Conservation (phyloP, 2,797 vertebrate genomes). For the Tokudaia tokunoshimensis region DNA sequence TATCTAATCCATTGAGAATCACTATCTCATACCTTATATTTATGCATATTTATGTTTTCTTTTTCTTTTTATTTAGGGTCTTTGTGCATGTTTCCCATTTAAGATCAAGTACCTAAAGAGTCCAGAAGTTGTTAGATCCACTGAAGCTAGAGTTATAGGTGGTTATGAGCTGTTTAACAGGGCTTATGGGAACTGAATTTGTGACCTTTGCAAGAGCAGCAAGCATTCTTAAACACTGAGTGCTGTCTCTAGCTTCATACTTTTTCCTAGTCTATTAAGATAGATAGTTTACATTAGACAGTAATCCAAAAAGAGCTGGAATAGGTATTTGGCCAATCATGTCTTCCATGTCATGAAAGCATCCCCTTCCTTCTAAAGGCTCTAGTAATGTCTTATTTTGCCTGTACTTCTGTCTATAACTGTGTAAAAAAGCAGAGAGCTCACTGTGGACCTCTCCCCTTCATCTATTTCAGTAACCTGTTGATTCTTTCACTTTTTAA, state of each 20-base stretch:
- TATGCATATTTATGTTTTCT: neutral
- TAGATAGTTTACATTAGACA: neutral
- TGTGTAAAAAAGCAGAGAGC: neutral
- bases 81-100: neutral
- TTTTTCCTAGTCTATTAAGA: neutral
- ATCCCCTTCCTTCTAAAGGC: neutral
- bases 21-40: neutral
- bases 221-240: neutral
- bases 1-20: neutral
- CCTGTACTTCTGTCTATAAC: neutral
- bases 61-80: neutral
- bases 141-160: neutral
- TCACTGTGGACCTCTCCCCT: neutral
- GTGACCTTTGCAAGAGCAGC: neutral
- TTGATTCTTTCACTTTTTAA: neutral
- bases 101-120: neutral
- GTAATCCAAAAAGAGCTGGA: neutral
- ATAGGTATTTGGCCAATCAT: no score
- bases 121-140: neutral
- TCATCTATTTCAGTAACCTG: neutral
- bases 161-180: neutral
- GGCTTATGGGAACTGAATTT: neutral
- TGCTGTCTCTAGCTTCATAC: neutral
- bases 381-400: neutral
- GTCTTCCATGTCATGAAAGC: neutral